Percentiles rank a stretch among this genome's conserved stretches.
Conservation (phyloP, 2,888 invertebrate genomes). For the Drosophila demipolita region DNA sequence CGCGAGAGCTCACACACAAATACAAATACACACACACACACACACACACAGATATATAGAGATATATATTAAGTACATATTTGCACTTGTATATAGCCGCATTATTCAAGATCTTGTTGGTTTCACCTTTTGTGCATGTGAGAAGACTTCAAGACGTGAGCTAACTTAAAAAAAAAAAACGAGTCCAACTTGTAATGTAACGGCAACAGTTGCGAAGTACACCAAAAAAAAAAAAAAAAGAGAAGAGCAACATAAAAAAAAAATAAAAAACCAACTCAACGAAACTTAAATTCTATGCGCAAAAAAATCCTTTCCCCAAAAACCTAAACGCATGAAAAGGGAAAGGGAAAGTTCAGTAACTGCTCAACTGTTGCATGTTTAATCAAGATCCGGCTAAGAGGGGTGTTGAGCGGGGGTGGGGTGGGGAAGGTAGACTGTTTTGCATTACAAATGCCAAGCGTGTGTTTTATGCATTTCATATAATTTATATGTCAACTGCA, state of each 20-base stretch:
- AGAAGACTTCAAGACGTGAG: conserved; percentile 30
- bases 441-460: conserved; percentile 69
- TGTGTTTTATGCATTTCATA: conserved; percentile 32
- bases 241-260: background rate
- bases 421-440: conserved; percentile 6
- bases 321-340: conserved; percentile 31
- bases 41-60: background rate
- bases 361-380: background rate
- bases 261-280: background rate
- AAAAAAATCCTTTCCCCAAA: conserved; percentile 34
- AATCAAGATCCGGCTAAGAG: conserved; percentile 15
- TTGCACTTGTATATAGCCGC: conserved; percentile 31
- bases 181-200: conserved; percentile 65
- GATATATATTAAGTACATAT: conserved; percentile 38
- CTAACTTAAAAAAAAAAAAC: conserved; percentile 39
- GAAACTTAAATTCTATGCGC: conserved; percentile 48
- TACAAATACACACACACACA: background rate
- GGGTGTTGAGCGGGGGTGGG: background rate
- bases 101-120: conserved; percentile 56
- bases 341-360: conserved; percentile 48
- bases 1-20: conserved; percentile 49
- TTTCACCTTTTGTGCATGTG: conserved; percentile 57
- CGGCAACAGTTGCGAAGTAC: conserved; percentile 55
- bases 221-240: background rate
- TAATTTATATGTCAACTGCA: conserved; percentile 67